Conservation (phyloP, 1,140 invertebrate genomes). For the Heliothis virescens region DNA sequence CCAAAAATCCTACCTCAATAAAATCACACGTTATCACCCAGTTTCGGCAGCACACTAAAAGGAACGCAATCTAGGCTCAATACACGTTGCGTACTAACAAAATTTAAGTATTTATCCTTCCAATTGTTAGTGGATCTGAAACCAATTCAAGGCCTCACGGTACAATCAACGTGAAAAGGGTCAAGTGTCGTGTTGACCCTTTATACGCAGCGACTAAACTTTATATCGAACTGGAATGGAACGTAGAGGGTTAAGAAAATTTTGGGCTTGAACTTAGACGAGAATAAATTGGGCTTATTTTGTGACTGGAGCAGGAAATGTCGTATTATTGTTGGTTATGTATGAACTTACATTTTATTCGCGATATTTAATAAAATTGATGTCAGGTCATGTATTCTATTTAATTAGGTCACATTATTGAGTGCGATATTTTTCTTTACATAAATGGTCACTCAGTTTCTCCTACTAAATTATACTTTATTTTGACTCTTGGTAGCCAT, state of each 20-base stretch:
- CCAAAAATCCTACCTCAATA: neutral
- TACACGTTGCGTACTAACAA: constrained; percentile 15
- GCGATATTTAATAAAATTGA: no score
- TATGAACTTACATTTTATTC: no score
- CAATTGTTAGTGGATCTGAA: constrained; percentile 14
- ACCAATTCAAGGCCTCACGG: constrained; percentile 13
- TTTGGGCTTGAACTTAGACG: neutral
- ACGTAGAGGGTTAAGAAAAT: neutral
- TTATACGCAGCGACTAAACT: constrained; percentile 24
- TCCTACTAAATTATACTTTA: no score
- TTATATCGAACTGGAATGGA: constrained; percentile 14
- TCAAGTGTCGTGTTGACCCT: constrained; percentile 16
- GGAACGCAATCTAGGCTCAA: constrained; percentile 4
- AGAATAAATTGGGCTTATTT: no score
- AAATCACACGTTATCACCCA: constrained; percentile 4
- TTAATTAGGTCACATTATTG: no score
- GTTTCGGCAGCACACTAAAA: neutral
- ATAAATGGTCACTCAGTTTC: no score
- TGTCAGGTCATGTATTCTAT: no score
- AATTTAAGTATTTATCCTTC: constrained; percentile 35
- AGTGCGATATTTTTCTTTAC: no score
- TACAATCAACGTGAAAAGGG: constrained; percentile 34
- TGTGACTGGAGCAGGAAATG: no score
- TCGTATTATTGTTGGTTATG: no score
- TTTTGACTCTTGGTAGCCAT: no score